Evolutionary conservation across 2,113 vertebrate species (phyloP).

Genomic region (Hippocampus zosterae): DNA sequence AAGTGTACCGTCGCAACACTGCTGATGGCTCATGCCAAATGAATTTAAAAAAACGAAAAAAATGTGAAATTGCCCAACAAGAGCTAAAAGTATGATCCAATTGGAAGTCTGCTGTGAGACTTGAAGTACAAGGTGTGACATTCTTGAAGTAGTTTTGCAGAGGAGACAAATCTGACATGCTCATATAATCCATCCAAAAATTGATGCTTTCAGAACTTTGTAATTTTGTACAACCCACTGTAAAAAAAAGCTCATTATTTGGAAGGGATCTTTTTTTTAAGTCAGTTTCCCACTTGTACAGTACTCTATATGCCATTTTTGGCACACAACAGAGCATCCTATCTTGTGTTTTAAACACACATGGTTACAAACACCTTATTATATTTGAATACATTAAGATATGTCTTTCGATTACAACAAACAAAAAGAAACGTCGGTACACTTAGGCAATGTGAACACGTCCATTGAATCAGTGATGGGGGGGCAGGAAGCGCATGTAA

Average conservation of each 20-base stretch:
- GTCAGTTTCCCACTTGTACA: too few species aligned
- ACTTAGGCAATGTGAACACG: conserved; percentile 1
- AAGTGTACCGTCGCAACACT: too few species aligned
- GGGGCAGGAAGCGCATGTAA: background rate
- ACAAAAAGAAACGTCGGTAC: background rate
- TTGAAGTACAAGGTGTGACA: background rate
- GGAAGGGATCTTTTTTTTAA: too few species aligned
- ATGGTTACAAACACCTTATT: too few species aligned
- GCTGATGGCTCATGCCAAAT: background rate
- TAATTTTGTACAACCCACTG: too few species aligned
- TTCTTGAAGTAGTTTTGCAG: background rate
- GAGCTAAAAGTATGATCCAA: background rate
- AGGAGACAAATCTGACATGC: background rate
- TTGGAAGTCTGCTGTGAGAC: background rate
- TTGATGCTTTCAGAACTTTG: too few species aligned
- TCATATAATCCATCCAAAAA: too few species aligned
- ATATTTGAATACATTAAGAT: background rate
- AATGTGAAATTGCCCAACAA: background rate
- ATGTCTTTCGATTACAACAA: too few species aligned
- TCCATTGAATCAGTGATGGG: background rate
- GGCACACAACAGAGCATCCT: too few species aligned
- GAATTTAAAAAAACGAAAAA: background rate
- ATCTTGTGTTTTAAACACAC: too few species aligned
- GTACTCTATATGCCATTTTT: too few species aligned
- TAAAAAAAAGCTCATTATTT: too few species aligned